Evolutionary conservation across 2,113 vertebrate species (phyloP), one percentile per base, ranked within the genome.

Genomic region (Strix aluco): DNA sequence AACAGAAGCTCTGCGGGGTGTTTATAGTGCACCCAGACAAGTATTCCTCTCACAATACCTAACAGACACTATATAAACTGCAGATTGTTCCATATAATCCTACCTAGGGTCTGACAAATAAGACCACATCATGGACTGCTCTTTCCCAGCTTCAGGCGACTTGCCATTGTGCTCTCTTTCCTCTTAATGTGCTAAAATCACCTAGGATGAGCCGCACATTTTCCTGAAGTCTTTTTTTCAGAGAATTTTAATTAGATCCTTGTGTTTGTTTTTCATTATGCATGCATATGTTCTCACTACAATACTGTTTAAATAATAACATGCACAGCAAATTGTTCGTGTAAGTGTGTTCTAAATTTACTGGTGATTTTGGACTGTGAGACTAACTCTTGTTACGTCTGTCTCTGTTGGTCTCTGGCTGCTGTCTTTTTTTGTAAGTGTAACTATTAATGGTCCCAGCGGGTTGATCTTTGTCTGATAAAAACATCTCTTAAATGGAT

Each of bases 301-400:
- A 87, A 72, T 46, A 38, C 54, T 80, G 80, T 52, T 92, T 91
- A 90, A 94, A 89, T 85, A 85, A 87, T 34, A 78, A 85, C 58
- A 69, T 17, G n/a, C 44, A 36, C 42, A 82, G n/a, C 54, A 92
- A 89, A 81, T 70, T 15, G 89, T 70, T 89, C 78, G 47, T 73
- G 66, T 66, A 83, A 94, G 44, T 7, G 32, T 87, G 81, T 94
- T 92, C 89, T 94, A 96, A 95, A 94, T 95, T 97, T 94, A 89
- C 54, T 65, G 22, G 58, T 81, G 91, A 91, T 91, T 94, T 89
- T 94, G 18, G 30, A 82, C 75, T 44, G 2, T 61, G 59, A 86
- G 71, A 44, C 85, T 90, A 84, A 69, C n/a, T 95, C 77, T 54
- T 95, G 86, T 85, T 95, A 32, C 19, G 46, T 87, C 90, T 96